Base-by-base conservation (phyloP, 2,888 invertebrate genomes). In the Athripsodes cinereus region DNA sequence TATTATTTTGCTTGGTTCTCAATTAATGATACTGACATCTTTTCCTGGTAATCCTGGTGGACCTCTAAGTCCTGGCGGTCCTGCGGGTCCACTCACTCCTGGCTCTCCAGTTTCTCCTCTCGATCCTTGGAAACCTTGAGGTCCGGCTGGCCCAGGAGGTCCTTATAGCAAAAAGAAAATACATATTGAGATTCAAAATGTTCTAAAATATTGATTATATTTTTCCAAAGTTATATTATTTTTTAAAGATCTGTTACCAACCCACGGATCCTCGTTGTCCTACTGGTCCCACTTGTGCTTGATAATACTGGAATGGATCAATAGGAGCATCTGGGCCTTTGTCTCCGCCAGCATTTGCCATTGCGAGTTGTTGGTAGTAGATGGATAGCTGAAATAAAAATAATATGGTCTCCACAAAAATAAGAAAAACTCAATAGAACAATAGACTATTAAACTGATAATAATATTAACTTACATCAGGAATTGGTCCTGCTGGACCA, bases 261-360 rank as follows among this genome's bases (percentile, higher is more conserved):
- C 91, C 93, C 66, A 87, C 82, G 47, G 88, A 81, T 64, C 95
- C 94, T 68, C 90, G 78, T 0, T 89, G 83, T 35, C 95, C 94
- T 18, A 86, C 82, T 13, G 89, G 85, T 5, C 91, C 91, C 1
- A 89, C 86, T 66, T 88, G 85, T 18, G 90, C 87, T 73, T 90
- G 90, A 70, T 91, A 74, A 71, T 88, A 91, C 66, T 86, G 84
- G 67, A 87, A 88, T 0, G 86, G 85, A 46, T 82, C 80, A 64
- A 73, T 73, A 20, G 71, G 69, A 47, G 79, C 81, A 0, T 80
- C 76, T 0, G 89, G 90, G 0, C 92, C 92, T 71, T 92, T 92
- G 66, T 92, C 92, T 8, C 81, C 79, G 56, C 85, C 84, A 1
- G 83, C 81, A 67, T 87, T 83, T 6, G 86, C 79, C 31, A 85